Conservation (phyloP, 2,888 invertebrate species). For the Tipula helvola region DNA sequence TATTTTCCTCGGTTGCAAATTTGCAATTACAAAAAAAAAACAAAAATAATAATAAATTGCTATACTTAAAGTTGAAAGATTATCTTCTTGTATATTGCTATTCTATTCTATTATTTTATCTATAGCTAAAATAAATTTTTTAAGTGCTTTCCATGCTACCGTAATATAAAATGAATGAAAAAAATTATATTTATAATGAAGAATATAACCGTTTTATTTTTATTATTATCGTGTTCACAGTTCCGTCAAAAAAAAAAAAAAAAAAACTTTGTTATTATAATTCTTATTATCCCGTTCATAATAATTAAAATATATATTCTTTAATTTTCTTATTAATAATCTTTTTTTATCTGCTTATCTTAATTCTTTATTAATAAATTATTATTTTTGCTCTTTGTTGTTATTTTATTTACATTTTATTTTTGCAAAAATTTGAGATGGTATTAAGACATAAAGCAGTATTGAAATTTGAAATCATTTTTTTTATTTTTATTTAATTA, state of each 20-base stretch:
- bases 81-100: neutral
- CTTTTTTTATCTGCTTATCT: neutral
- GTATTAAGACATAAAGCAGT: no score
- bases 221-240: neutral
- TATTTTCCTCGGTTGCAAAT: neutral
- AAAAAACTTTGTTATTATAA: neutral
- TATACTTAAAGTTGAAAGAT: neutral
- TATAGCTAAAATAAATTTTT: neutral
- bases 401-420: neutral
- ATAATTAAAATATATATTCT: neutral
- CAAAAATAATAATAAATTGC: neutral
- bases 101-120: neutral
- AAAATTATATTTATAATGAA: neutral
- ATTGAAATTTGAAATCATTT: no score
- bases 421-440: neutral
- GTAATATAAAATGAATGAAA: neutral
- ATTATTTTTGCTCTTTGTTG: neutral
- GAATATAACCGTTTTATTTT: neutral
- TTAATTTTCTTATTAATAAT: neutral
- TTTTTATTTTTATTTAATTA: no score
- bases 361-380: neutral
- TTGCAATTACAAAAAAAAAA: neutral
- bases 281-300: neutral
- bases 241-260: neutral
- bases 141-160: neutral